Percentiles rank a stretch among this genome's conserved stretches.
Evolutionary conservation across 2,113 vertebrate genomes (phyloP).

Genomic region (Paramormyrops kingsleyae): DNA sequence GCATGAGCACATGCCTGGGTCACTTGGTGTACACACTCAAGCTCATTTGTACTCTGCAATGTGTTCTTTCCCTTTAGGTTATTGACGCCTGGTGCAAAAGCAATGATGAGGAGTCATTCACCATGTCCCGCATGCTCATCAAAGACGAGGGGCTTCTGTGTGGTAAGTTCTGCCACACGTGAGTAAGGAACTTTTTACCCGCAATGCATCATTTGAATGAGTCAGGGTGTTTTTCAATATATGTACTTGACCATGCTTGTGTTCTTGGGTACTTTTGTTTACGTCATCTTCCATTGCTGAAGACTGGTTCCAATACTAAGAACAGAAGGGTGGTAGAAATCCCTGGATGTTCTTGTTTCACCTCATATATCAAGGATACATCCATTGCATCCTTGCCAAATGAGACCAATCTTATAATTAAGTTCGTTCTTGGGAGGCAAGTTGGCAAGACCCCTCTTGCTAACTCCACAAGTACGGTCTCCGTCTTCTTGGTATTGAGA

Average conservation of each 20-base stretch:
- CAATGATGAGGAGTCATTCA: constrained; percentile 77
- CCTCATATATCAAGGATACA: background rate
- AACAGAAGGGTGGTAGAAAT: background rate
- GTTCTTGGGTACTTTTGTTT: background rate
- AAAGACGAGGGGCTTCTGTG: constrained; percentile 87
- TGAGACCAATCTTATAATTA: background rate
- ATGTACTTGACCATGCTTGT: background rate
- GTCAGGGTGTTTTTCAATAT: background rate
- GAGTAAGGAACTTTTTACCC: background rate
- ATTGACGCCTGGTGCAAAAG: constrained; percentile 88
- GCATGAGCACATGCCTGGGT: background rate
- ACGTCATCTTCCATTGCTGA: background rate
- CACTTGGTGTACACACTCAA: background rate
- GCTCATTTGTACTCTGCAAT: background rate
- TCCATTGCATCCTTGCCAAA: background rate
- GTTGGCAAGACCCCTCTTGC: background rate
- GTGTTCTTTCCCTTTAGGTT: constrained; percentile 51
- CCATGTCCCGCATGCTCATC: constrained; percentile 80
- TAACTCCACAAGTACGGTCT: background rate
- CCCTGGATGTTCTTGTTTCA: background rate
- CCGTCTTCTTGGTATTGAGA: background rate
- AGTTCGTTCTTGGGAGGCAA: background rate
- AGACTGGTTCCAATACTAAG: background rate
- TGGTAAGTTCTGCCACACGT: constrained; percentile 58
- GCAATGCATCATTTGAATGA: background rate